A percentile compares a stretch with the other conserved stretches of the same genome.
phyloP scores from a whole-genome alignment of 2,888 invertebrate genomes.

The Synergus gifuensis region DNA sequence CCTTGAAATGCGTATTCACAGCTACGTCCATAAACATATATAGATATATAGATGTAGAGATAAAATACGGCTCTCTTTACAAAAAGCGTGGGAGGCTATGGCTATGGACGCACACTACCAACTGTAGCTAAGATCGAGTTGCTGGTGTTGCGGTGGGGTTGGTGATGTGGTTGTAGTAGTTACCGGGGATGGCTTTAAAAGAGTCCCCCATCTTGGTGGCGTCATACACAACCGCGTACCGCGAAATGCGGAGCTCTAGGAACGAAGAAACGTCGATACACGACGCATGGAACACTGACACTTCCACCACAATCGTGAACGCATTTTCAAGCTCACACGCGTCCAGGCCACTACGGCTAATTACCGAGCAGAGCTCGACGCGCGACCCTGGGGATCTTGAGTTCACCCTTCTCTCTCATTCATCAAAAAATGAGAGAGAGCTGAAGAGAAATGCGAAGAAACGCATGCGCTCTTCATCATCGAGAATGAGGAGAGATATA shows the following conservation, averaged over 20 bases:
- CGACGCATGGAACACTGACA: conserved; percentile 64
- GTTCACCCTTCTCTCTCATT: conserved; percentile 43
- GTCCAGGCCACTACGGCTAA: conserved; percentile 69
- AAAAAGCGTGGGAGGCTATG: not conserved
- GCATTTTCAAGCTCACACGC: conserved; percentile 72
- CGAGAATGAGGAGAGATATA: conserved; percentile 25
- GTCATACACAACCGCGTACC: conserved; percentile 41
- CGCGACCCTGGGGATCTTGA: conserved; percentile 55
- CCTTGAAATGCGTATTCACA: conserved; percentile 4
- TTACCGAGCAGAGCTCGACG: conserved; percentile 60
- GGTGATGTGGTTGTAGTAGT: conserved; percentile 14
- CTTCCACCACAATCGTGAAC: conserved; percentile 66
- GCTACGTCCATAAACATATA: not conserved
- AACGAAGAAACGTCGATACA: conserved; percentile 70
- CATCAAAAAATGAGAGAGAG: conserved; percentile 29
- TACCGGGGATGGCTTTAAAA: conserved; percentile 54
- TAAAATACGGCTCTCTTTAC: not conserved
- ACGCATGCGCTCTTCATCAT: conserved; percentile 39
- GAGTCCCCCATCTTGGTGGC: conserved; percentile 49
- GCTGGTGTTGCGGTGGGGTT: conserved; percentile 29
- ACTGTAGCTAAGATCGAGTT: conserved; percentile 12
- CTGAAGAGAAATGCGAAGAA: conserved; percentile 43
- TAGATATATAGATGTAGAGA: not conserved
- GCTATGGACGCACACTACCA: not conserved
- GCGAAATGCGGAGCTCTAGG: conserved; percentile 32